phyloP scores from a whole-genome alignment of 2,113 vertebrate genomes.

The Peromyscus polionotus region DNA sequence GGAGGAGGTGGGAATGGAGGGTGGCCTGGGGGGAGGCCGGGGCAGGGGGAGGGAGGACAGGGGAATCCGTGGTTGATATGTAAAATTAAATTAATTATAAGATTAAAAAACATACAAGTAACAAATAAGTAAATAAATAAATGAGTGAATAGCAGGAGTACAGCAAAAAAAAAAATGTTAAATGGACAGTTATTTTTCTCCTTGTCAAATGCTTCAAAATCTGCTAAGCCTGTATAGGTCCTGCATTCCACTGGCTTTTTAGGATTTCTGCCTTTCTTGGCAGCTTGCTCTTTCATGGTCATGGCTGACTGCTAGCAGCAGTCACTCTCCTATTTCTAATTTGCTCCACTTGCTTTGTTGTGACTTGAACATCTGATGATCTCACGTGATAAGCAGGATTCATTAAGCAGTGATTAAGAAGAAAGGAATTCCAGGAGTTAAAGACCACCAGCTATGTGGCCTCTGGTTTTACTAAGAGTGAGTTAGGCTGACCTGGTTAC shows the following conservation, averaged over 20 bases:
- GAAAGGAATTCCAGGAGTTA: not conserved
- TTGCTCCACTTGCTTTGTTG: not conserved
- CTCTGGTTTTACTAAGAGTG: not conserved
- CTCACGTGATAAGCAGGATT: slow-evolving; percentile 3
- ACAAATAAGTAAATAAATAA: too few relatives aligned
- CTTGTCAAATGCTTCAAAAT: not conserved
- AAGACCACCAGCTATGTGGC: not conserved
- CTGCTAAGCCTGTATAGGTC: not conserved
- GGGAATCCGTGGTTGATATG: too few relatives aligned
- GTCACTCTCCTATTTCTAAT: not conserved
- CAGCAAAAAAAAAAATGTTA: not conserved
- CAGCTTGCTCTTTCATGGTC: not conserved
- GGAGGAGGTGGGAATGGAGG: too few relatives aligned
- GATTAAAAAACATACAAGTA: too few relatives aligned
- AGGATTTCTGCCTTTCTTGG: not conserved
- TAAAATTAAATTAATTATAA: too few relatives aligned
- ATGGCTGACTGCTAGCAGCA: not conserved
- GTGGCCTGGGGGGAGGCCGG: too few relatives aligned
- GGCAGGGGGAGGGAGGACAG: too few relatives aligned
- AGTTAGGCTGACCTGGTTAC: not conserved
- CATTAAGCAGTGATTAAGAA: not conserved
- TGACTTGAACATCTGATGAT: slow-evolving; percentile 20
- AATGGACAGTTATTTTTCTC: not conserved
- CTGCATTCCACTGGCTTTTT: not conserved
- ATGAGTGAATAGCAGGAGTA: not conserved